Evolutionary conservation across 2,113 vertebrate genomes (phyloP).

Genomic region (Bos taurus): DNA sequence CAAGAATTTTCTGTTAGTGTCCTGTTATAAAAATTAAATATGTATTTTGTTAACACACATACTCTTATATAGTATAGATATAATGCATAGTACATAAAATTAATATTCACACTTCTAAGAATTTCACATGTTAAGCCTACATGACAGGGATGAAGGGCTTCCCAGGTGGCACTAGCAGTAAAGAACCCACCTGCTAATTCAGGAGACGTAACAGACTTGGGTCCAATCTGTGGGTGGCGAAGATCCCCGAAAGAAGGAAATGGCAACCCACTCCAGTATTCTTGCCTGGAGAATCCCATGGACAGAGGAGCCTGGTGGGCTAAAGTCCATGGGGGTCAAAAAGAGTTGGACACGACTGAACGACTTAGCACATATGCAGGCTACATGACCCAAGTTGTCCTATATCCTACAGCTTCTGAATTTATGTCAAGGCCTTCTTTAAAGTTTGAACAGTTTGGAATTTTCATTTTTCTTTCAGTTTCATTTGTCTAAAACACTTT

Average conservation of each 20-base stretch:
- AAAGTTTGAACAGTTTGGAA: background rate
- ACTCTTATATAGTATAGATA: background rate
- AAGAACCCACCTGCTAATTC: background rate
- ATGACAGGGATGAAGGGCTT: background rate
- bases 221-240: background rate
- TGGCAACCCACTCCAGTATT: background rate
- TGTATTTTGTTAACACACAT: background rate
- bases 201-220: background rate
- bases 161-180: background rate
- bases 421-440: background rate
- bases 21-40: background rate
- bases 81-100: background rate
- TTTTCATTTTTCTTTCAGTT: background rate
- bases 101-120: background rate
- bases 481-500: background rate
- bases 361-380: rapidly evolving
- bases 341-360: background rate
- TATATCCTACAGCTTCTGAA: background rate
- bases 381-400: background rate
- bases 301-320: background rate
- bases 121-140: background rate
- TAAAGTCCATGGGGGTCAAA: background rate
- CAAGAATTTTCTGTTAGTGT: background rate
- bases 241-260: background rate
- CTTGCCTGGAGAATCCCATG: background rate